Evolutionary conservation across 2,888 invertebrate genomes (phyloP).

Genomic region (Strigamia maritima): DNA sequence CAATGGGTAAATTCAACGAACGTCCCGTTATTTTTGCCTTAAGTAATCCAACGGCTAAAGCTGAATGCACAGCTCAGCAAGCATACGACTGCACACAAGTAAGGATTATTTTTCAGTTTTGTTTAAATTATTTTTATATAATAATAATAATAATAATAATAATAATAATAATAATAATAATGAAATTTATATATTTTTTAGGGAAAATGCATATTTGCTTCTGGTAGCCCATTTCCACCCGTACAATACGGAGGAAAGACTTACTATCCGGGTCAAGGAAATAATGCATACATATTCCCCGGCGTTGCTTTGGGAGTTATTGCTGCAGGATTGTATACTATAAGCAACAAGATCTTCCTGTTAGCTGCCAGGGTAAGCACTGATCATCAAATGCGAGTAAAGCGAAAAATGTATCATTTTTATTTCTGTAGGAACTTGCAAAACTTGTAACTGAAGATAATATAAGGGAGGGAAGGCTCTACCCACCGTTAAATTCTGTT

Average conservation of each 20-base stretch:
- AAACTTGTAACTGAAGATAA: slow-evolving; percentile 75
- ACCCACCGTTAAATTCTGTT: slow-evolving; percentile 57
- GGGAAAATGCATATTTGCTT: slow-evolving; percentile 91
- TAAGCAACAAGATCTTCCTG: slow-evolving; percentile 57
- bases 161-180: too few species aligned
- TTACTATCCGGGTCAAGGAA: slow-evolving; percentile 91
- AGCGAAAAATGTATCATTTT: background rate
- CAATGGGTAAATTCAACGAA: slow-evolving; percentile 79
- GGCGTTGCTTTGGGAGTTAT: slow-evolving; percentile 91
- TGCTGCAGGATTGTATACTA: slow-evolving; percentile 73
- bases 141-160: too few species aligned
- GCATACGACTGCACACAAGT: slow-evolving; percentile 86
- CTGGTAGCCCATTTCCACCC: slow-evolving; percentile 92
- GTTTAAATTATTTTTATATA: background rate
- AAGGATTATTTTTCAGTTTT: slow-evolving; percentile 39
- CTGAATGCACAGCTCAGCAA: slow-evolving; percentile 99
- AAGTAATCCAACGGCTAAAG: slow-evolving; percentile 96
- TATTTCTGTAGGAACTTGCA: slow-evolving; percentile 64
- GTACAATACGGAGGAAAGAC: slow-evolving; percentile 74
- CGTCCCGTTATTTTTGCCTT: slow-evolving; percentile 94
- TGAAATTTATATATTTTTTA: slow-evolving; percentile 51
- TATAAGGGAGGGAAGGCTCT: slow-evolving; percentile 74
- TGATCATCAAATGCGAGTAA: background rate
- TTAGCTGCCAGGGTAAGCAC: slow-evolving; percentile 63
- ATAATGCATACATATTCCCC: slow-evolving; percentile 97